phyloP scores from a whole-genome alignment of 2,888 invertebrate species.

The Piscicola geometra region DNA sequence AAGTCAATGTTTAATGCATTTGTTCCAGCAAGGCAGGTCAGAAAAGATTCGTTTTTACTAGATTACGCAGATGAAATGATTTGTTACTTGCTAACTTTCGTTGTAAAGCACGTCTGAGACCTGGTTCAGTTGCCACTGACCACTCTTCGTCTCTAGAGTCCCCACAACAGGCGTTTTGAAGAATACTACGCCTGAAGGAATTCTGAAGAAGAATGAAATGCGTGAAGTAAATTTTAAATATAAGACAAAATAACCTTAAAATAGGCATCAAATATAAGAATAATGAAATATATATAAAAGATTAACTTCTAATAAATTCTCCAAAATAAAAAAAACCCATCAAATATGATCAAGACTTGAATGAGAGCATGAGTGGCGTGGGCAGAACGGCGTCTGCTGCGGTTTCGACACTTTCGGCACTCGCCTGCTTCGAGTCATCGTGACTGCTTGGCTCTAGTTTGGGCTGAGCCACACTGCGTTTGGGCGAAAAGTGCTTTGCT shows the following conservation, averaged over 20 bases:
- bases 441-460: neutral
- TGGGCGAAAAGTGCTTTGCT: neutral
- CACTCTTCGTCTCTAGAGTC: neutral
- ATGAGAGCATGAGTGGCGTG: conserved; percentile 20
- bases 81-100: conserved; percentile 7
- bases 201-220: too few species aligned
- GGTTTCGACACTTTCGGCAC: neutral
- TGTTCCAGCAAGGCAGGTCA: neutral
- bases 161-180: neutral
- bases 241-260: too few species aligned
- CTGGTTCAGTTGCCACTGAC: neutral
- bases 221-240: too few species aligned
- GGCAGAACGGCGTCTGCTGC: neutral
- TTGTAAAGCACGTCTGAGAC: conserved; percentile 3
- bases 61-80: neutral
- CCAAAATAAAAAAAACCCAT: neutral
- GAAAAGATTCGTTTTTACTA: too few species aligned
- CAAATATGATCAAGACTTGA: conserved; percentile 3
- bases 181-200: neutral
- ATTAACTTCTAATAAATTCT: neutral
- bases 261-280: too few species aligned
- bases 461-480: neutral
- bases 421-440: neutral
- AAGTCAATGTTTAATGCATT: neutral
- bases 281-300: too few species aligned